phyloP scores from a whole-genome alignment of 2,888 invertebrate species.

The Cremastobaeus sp. region DNA sequence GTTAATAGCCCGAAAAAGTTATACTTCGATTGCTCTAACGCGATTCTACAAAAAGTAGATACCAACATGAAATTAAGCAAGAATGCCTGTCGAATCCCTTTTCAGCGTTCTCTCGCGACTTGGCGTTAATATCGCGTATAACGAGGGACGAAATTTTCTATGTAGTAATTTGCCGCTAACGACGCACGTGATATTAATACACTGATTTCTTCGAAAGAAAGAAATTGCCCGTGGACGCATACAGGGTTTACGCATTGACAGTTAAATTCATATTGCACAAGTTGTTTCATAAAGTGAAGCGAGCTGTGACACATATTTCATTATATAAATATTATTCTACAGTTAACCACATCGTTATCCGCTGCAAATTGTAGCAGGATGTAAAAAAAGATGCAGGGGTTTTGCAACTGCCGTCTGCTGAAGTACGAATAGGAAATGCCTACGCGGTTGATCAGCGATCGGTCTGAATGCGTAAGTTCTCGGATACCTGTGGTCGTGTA shows the following conservation, averaged over 20 bases:
- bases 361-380: constrained; percentile 52
- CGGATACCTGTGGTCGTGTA: constrained; percentile 47
- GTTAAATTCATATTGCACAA: constrained; percentile 37
- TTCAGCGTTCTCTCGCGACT: no score
- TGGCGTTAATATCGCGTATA: no score
- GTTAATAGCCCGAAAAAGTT: no score
- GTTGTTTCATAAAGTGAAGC: constrained; percentile 18
- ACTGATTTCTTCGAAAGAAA: no score
- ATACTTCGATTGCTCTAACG: no score
- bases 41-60: no score
- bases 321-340: constrained; percentile 46
- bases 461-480: constrained; percentile 41
- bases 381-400: constrained; percentile 35
- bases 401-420: constrained; percentile 35
- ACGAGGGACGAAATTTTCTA: no score
- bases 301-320: constrained; percentile 38
- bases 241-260: not conserved
- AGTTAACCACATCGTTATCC: constrained; percentile 54
- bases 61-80: no score
- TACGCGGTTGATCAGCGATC: constrained; percentile 49
- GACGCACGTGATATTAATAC: no score
- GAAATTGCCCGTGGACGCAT: no score
- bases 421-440: constrained; percentile 50
- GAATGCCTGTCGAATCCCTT: no score
- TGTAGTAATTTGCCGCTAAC: no score